Evolutionary conservation across 1,140 invertebrate species (phyloP).

Genomic region (Cydia splendana): DNA sequence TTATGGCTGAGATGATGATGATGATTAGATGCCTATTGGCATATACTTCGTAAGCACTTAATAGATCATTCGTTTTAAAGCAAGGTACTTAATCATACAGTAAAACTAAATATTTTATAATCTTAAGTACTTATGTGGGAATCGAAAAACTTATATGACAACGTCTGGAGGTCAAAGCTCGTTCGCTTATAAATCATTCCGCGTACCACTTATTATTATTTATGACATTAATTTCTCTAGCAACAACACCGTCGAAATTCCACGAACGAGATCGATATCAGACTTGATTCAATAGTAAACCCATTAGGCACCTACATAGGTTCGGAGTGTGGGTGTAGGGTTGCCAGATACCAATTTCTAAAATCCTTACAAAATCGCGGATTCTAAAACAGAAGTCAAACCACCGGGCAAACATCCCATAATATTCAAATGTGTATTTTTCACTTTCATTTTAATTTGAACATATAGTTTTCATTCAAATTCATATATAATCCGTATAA

Average conservation of each 20-base stretch:
- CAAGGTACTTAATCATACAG: not conserved
- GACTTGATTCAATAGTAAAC: conserved; percentile 64
- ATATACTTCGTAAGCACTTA: too few relatives aligned
- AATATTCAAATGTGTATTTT: too few relatives aligned
- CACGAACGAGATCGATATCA: conserved; percentile 66
- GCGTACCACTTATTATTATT: conserved; percentile 44
- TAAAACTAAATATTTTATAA: not conserved
- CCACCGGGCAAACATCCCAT: too few relatives aligned
- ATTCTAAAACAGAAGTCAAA: not conserved
- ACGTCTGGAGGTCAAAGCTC: not conserved
- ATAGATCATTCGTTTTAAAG: too few relatives aligned
- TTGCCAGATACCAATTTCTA: not conserved
- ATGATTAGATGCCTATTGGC: too few relatives aligned
- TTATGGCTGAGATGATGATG: too few relatives aligned
- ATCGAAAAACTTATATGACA: conserved; percentile 6
- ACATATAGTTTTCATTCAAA: too few relatives aligned
- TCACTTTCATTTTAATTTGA: too few relatives aligned
- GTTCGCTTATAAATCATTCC: conserved; percentile 23
- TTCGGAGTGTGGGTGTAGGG: conserved; percentile 48
- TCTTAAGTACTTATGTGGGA: not conserved
- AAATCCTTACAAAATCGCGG: conserved; percentile 33
- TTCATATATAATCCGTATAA: too few relatives aligned
- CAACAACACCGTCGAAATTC: conserved; percentile 56
- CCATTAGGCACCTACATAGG: conserved; percentile 59
- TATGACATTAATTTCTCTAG: conserved; percentile 58